Conservation (phyloP, 53 echinoderm and acorn worm species). For the Temnopleurus reevesii region DNA sequence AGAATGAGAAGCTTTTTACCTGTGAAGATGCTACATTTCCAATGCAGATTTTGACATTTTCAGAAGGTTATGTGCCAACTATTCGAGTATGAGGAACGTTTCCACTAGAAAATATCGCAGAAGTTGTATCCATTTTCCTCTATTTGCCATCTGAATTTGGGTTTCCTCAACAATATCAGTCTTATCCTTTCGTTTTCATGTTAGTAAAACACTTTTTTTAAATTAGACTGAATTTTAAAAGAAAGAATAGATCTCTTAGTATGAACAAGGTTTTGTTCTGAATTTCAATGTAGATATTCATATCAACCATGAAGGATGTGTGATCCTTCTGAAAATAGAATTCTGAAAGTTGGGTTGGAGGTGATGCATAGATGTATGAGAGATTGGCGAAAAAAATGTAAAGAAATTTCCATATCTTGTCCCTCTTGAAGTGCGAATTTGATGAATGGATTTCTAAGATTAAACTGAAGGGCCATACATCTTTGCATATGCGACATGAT, state of each 20-base stretch:
- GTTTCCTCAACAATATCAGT: no score
- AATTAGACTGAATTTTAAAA: no score
- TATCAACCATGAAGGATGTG: neutral
- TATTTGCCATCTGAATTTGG: no score
- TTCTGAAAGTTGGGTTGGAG: neutral
- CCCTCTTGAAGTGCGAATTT: neutral
- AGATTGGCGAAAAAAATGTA: neutral
- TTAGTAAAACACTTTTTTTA: no score
- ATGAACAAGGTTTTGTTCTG: neutral
- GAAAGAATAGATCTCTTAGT: neutral
- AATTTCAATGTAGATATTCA: no score
- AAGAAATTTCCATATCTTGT: neutral
- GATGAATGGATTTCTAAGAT: neutral
- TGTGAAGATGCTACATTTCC: neutral
- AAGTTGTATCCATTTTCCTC: no score
- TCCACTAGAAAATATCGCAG: no score
- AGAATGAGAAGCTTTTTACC: neutral
- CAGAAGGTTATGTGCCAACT: neutral
- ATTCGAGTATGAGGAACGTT: neutral
- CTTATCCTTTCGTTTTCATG: no score
- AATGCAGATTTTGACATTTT: conserved; percentile 28
- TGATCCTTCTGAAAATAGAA: neutral
- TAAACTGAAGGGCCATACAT: neutral
- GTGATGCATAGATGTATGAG: neutral
- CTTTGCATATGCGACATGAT: neutral